Evolutionary conservation across 2,797 vertebrate genomes (phyloP).

Genomic region (Mormyrus proboscirostris): DNA sequence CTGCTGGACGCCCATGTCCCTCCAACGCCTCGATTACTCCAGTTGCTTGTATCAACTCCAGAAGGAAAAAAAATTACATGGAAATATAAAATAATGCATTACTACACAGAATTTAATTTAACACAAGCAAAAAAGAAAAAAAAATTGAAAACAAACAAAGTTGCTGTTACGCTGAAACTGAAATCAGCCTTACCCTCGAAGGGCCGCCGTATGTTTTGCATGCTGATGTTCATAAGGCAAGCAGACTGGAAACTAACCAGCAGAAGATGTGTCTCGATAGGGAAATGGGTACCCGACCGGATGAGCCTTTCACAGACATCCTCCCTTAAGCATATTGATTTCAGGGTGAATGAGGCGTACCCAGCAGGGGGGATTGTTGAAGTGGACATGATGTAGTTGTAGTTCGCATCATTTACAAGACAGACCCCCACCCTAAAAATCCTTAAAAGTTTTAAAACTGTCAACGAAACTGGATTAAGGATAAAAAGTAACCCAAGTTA

Average conservation of each 20-base stretch:
- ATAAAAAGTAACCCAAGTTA: no score
- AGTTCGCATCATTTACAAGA: no score
- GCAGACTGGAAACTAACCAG: neutral
- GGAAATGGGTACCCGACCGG: neutral
- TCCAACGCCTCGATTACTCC: neutral
- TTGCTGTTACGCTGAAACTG: neutral
- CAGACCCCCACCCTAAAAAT: no score
- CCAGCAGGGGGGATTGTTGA: neutral
- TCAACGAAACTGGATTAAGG: no score
- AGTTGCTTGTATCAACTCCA: neutral
- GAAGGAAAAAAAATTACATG: no score
- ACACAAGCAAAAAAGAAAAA: no score
- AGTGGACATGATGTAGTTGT: neutral
- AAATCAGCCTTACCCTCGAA: neutral
- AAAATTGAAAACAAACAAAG: no score
- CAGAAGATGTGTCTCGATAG: neutral
- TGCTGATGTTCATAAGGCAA: neutral
- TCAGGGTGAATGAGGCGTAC: neutral
- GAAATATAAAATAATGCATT: no score
- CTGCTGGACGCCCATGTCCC: neutral
- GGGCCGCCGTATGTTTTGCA: neutral
- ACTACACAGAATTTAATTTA: no score
- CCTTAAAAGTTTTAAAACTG: no score
- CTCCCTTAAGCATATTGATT: neutral
- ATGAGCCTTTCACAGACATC: neutral